A percentile compares a stretch with the other conserved stretches of the same genome.
These are phyloP conservation scores for Dynastes hyllus DNA, from an alignment of 2,888 invertebrate genomes.

Conservation along the genomic window DNA sequence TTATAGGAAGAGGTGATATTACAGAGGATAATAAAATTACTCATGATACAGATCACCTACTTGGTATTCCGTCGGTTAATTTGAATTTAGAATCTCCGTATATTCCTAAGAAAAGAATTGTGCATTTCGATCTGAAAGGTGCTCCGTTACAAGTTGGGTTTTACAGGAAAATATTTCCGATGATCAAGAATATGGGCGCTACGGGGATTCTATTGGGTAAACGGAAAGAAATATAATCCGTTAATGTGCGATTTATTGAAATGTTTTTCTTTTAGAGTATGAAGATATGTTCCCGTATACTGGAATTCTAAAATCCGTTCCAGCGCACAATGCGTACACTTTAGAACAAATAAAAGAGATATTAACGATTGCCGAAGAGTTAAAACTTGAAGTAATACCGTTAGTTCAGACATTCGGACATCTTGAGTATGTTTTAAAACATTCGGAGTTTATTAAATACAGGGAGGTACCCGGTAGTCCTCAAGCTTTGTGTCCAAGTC, in stretches of 20 bases:
- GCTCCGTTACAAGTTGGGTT: conserved; percentile 81
- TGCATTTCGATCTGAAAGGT: conserved; percentile 86
- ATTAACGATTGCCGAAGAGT: conserved; percentile 73
- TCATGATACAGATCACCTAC: conserved; percentile 66
- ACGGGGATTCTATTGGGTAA: conserved; percentile 77
- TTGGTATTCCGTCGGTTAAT: conserved; percentile 70
- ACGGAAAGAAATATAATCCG: background rate
- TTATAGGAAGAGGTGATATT: conserved; percentile 3
- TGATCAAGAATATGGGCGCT: conserved; percentile 78
- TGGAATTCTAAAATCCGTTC: conserved; percentile 74
- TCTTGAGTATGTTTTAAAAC: conserved; percentile 82
- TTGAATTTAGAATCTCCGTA: conserved; percentile 70
- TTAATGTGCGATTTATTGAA: background rate
- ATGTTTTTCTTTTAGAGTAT: conserved; percentile 75
- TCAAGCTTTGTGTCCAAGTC: conserved; percentile 82
- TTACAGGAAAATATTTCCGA: conserved; percentile 75
- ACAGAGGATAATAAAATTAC: conserved; percentile 57
- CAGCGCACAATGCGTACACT: conserved; percentile 77
- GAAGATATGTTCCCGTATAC: conserved; percentile 88
- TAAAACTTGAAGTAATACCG: conserved; percentile 81
- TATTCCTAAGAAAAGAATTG: conserved; percentile 74
- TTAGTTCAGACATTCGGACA: conserved; percentile 86
- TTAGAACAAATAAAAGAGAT: conserved; percentile 74
- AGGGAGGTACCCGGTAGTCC: conserved; percentile 80
- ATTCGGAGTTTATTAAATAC: conserved; percentile 76